A percentile compares a stretch with the other conserved stretches of the same genome.
phyloP scores from a whole-genome alignment of 2,888 invertebrate species.

The Cheilosia scutellata region DNA sequence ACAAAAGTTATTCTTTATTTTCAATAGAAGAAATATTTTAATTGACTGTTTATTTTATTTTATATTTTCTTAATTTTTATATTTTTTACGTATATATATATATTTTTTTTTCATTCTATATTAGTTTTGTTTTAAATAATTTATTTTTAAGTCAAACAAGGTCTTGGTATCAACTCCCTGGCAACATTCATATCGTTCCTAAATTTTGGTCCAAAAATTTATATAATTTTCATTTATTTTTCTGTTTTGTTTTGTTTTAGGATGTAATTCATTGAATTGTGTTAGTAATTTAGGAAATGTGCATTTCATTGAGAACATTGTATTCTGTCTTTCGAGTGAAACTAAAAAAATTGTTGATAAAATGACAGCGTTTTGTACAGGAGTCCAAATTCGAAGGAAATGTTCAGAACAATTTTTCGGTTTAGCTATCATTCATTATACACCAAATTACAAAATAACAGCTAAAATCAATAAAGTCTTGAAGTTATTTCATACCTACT shows the following conservation, averaged over 20 bases:
- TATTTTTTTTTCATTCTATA: slow-evolving; percentile 6
- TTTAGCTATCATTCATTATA: too few relatives aligned
- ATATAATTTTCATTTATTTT: slow-evolving; percentile 18
- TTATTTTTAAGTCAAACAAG: slow-evolving; percentile 19
- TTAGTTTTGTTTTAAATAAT: slow-evolving; percentile 9
- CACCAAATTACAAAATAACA: too few relatives aligned
- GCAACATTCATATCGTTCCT: slow-evolving; percentile 37
- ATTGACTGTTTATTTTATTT: slow-evolving; percentile 65
- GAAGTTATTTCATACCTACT: too few relatives aligned
- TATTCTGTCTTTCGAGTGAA: background rate
- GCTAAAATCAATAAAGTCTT: too few relatives aligned
- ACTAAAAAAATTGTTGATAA: too few relatives aligned
- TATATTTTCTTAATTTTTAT: slow-evolving; percentile 21
- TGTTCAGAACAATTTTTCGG: too few relatives aligned
- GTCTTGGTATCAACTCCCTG: background rate
- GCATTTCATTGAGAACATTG: background rate
- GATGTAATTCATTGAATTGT: slow-evolving; percentile 45
- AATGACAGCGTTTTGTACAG: too few relatives aligned
- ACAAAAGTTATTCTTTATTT: slow-evolving; percentile 42
- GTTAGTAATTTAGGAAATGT: slow-evolving; percentile 14
- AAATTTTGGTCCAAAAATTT: slow-evolving; percentile 69
- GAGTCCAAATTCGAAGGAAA: too few relatives aligned
- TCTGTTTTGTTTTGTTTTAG: slow-evolving; percentile 28
- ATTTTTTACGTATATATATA: slow-evolving; percentile 52
- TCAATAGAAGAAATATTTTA: slow-evolving; percentile 60